Conservation (phyloP, 2,888 invertebrate genomes). For the Pteria penguin region DNA sequence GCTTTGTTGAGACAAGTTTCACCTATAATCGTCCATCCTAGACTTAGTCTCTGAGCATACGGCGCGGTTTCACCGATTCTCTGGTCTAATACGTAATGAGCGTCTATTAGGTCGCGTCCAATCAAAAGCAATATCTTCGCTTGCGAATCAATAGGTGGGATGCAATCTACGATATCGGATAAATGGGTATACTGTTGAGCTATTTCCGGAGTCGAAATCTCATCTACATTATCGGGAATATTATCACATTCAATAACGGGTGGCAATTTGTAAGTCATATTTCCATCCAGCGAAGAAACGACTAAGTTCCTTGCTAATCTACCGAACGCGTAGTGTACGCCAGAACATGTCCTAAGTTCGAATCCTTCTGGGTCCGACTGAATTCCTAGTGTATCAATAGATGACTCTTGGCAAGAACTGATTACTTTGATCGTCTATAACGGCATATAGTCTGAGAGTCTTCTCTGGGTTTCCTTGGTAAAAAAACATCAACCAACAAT, state of each 20-base stretch:
- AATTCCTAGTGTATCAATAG: conserved; percentile 6
- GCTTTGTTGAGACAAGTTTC: conserved; percentile 1
- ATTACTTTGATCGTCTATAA: conserved; percentile 22
- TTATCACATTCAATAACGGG: conserved; percentile 17
- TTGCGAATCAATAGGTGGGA: conserved; percentile 9
- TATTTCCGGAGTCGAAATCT: conserved; percentile 7
- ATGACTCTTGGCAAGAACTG: conserved; percentile 5
- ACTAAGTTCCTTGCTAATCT: conserved; percentile 3
- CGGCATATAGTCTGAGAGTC: neutral
- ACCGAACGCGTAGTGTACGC: neutral
- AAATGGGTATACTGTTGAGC: conserved; percentile 6
- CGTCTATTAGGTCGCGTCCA: conserved; percentile 27
- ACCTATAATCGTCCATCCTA: conserved; percentile 18
- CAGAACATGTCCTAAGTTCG: conserved; percentile 7
- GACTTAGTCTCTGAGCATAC: conserved; percentile 1
- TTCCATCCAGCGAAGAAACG: neutral
- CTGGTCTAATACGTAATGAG: conserved; percentile 29
- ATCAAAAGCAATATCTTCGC: conserved; percentile 28
- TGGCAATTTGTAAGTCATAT: neutral
- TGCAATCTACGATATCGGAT: conserved; percentile 1
- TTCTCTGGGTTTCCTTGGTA: neutral
- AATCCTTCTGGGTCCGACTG: neutral
- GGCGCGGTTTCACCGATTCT: conserved; percentile 1
- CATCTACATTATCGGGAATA: conserved; percentile 9
- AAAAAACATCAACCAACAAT: conserved; percentile 24